These are phyloP conservation scores for Gymnobelideus leadbeateri DNA, from an alignment of 2,113 vertebrate species.

Conservation along the genomic window DNA sequence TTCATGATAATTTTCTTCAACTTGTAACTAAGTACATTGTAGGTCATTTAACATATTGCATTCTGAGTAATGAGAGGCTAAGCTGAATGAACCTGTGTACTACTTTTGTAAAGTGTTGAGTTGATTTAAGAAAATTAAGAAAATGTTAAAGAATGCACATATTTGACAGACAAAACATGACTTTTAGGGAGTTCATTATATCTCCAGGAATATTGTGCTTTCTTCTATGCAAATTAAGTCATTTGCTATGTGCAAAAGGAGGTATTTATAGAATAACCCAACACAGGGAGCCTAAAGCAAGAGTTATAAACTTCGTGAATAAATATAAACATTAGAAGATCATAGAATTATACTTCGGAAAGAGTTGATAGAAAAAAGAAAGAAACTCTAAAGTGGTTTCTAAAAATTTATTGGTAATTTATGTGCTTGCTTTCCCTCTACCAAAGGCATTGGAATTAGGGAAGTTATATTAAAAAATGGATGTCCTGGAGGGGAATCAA, in stretches of 20 bases:
- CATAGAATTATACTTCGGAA: conserved; percentile 43
- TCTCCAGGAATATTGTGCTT: conserved; percentile 24
- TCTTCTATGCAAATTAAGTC: conserved; percentile 48
- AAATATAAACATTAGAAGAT: conserved; percentile 59
- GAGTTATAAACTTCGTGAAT: background rate
- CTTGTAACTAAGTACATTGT: background rate
- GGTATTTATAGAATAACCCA: conserved; percentile 45
- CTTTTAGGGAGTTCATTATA: conserved; percentile 26
- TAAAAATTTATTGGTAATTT: conserved; percentile 47
- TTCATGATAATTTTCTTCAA: conserved; percentile 13
- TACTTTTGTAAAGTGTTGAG: conserved; percentile 12
- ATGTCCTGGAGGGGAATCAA: conserved; percentile 81
- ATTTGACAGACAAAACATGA: conserved; percentile 36
- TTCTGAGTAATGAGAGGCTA: conserved; percentile 16
- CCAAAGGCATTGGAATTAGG: conserved; percentile 76
- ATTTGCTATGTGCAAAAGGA: conserved; percentile 41
- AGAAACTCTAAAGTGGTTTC: conserved; percentile 14
- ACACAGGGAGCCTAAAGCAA: background rate
- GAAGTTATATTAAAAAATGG: conserved; percentile 82
- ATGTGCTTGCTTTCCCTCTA: conserved; percentile 15
- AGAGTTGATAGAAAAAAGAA: conserved; percentile 49
- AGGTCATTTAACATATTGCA: background rate
- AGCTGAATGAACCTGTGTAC: background rate
- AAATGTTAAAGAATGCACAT: conserved; percentile 21
- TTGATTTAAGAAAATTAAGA: conserved; percentile 16